phyloP scores from a whole-genome alignment of 2,888 invertebrate genomes.

The Lepidochrysops patricia region DNA sequence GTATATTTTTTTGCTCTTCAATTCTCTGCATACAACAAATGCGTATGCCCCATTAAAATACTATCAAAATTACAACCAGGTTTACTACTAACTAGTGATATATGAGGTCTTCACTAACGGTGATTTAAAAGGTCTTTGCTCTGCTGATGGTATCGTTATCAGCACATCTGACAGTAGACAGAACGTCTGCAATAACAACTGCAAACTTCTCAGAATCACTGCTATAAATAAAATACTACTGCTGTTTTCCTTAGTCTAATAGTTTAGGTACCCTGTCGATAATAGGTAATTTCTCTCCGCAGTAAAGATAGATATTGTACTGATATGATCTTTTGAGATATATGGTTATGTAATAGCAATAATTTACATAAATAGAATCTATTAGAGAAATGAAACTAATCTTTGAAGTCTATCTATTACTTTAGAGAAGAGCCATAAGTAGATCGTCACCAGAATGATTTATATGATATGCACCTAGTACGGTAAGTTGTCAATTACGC shows the following conservation, averaged over 20 bases:
- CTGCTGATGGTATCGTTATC: conserved; percentile 29
- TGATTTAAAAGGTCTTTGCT: conserved; percentile 39
- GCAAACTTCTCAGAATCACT: conserved; percentile 34
- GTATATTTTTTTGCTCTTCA: not conserved
- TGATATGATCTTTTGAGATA: not conserved
- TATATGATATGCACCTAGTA: too few relatives aligned
- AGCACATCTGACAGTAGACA: conserved; percentile 33
- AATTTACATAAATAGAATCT: too few relatives aligned
- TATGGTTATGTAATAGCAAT: not conserved
- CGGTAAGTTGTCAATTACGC: too few relatives aligned
- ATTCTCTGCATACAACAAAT: too few relatives aligned
- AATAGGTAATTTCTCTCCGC: not conserved
- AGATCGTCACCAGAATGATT: too few relatives aligned
- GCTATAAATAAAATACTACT: conserved; percentile 22
- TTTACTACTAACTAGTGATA: conserved; percentile 7
- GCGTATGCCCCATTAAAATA: not conserved
- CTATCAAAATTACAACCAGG: conserved; percentile 2
- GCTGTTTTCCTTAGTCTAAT: not conserved
- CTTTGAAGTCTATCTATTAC: too few relatives aligned
- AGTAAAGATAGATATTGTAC: not conserved
- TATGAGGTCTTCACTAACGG: conserved; percentile 22
- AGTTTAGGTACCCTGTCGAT: not conserved
- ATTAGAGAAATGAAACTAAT: too few relatives aligned
- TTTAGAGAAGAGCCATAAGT: too few relatives aligned
- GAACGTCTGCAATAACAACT: conserved; percentile 37